These are phyloP conservation scores for Drosophila seguyi DNA, from an alignment of 1,140 invertebrate species.

Conservation along the genomic window DNA sequence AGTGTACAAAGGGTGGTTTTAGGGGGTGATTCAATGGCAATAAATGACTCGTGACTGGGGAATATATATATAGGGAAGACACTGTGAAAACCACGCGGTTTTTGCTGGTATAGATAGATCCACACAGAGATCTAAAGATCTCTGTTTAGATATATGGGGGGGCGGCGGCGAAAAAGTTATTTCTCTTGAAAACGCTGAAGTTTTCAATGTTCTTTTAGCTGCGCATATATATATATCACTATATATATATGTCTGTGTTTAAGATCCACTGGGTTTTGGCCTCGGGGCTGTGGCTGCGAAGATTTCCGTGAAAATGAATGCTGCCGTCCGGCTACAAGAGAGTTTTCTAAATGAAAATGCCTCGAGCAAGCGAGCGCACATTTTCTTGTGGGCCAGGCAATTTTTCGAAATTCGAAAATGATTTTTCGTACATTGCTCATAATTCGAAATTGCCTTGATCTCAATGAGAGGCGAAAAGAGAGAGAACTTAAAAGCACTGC, in stretches of 20 bases:
- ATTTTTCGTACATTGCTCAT: slow-evolving; percentile 57
- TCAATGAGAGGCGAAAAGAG: slow-evolving; percentile 39
- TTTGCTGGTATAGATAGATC: slow-evolving; percentile 56
- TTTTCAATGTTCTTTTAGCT: slow-evolving; percentile 60
- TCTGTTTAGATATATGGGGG: slow-evolving; percentile 41
- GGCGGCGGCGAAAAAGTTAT: slow-evolving; percentile 58
- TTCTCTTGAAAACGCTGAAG: slow-evolving; percentile 59
- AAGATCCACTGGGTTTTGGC: slow-evolving; percentile 63
- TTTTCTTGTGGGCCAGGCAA: slow-evolving; percentile 27
- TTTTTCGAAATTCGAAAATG: slow-evolving; percentile 67
- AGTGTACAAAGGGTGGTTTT: slow-evolving; percentile 30
- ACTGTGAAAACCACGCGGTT: slow-evolving; percentile 75
- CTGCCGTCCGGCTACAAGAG: slow-evolving; percentile 83
- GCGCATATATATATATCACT: slow-evolving; percentile 29
- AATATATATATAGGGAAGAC: slow-evolving; percentile 41
- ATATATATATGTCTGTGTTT: slow-evolving; percentile 42
- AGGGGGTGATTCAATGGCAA: slow-evolving; percentile 83
- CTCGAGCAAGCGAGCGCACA: slow-evolving; percentile 16
- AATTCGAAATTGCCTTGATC: slow-evolving; percentile 59
- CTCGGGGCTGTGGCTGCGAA: slow-evolving; percentile 77
- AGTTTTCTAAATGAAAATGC: slow-evolving; percentile 81
- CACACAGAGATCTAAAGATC: slow-evolving; percentile 37
- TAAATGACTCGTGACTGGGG: slow-evolving; percentile 20
- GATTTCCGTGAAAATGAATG: slow-evolving; percentile 83
- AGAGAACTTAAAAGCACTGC: slow-evolving; percentile 36